Evolutionary conservation across 2,113 vertebrate species (phyloP), one percentile per base, ranked within the genome.

Genomic region (Cacatua alba): DNA sequence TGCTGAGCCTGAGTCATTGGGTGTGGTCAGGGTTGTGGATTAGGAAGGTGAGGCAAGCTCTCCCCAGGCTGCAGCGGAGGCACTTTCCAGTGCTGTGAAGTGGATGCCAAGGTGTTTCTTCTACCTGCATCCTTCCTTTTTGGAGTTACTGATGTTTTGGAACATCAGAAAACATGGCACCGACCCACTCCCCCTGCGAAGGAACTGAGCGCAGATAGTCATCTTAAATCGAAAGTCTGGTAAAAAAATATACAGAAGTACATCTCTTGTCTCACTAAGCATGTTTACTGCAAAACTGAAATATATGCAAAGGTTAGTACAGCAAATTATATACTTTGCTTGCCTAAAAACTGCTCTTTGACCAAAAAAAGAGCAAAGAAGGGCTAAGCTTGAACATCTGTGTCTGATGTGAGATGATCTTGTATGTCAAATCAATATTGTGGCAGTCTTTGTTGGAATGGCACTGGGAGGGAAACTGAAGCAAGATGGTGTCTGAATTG

Each of bases 1-100:
- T 43, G 82, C 85, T 78, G 57, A 85, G 91, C 41, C 96, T 95
- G 97, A 97, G 94, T 96, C 96, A 97, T 5, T 3, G 96, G 96
- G 97, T 63, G 97, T 48, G 96, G 90, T 35, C 31, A 5, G 86
- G 44, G 63, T 35, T 13, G 6, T 3, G 39, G 41, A 20, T 31
- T 11, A 19, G 84, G 51, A 53, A 46, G 53, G 23, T 13, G 51
- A 33, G 88, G 46, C 39, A 1, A 49, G 31, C 46, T 64, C 52
- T 44, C 14, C 67, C 14, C 43, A 3, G n/a, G 43, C 71, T 59
- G 59, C 70, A 46, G 26, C 6, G 0, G 24, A 10, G 52, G 20
- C 75, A 14, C 28, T 72, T 64, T 41, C 46, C 41, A 12, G 28
- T 57, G 64, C 24, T 10, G 0, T 3, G 12, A 53, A 44, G 41